Base-by-base conservation (phyloP, 1,140 invertebrate species). In the Augochlora pura region DNA sequence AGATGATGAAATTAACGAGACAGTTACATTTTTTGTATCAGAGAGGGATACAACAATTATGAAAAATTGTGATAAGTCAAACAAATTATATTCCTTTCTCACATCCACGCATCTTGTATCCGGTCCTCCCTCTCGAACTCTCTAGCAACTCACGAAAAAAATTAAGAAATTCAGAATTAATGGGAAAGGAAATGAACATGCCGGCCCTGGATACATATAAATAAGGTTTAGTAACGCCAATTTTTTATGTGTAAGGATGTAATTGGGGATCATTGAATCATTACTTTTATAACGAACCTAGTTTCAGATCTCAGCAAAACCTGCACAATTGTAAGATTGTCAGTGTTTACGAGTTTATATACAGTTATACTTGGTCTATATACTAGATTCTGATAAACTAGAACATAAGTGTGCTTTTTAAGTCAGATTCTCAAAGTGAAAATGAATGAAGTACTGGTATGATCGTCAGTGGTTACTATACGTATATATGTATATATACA, bases 51-150 rank as follows among this genome's bases (percentile, higher is more conserved):
- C n/a, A n/a, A 66, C 46, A 60, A 78, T n/a, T 80, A 52, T 16
- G 64, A 72, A 39, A 67, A 74, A 80, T 39, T 16, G 21, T 63
- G 27, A 62, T 21, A 25, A 65, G 65, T 69, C 25, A 27, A 54
- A 71, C 12, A 46, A 12, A n/a, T 76, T 72, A 64, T 80, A 57
- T 77, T 84, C 65, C 64, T 84, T 82, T 84, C 68, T 80, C 59
- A 76, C 63, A 86, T 90, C 88, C 89, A 90, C 82, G 85, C 88
- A 89, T 90, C 89, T 90, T 91, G 88, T 90, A 90, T 90, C 87
- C 82, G 82, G 83, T 89, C 85, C 86, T 90, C 87, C 89, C 87
- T 89, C 86, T 87, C 85, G 82, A 88, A 83, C 84, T 87, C 84
- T 86, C 86, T 83, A 88, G 80, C 85, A 79, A 82, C 70, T 88